A percentile compares a stretch with the other conserved stretches of the same genome.
phyloP scores from a whole-genome alignment of 2,888 invertebrate genomes.

The Lycia hirtaria region DNA sequence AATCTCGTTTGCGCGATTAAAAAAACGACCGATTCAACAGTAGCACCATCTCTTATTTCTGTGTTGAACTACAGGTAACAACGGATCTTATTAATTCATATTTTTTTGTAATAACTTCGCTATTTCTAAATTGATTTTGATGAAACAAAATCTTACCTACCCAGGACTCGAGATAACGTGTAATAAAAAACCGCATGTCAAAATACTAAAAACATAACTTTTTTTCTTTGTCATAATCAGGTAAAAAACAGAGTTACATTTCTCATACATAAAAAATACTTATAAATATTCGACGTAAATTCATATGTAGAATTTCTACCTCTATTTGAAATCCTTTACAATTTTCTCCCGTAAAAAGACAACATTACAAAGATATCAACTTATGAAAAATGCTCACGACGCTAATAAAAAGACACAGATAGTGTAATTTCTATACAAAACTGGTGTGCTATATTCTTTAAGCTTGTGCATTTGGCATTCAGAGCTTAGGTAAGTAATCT shows the following conservation, averaged over 20 bases:
- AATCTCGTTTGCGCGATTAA: too few species aligned
- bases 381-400: slow-evolving; percentile 6
- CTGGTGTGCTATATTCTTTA: slow-evolving; percentile 5
- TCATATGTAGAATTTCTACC: not conserved
- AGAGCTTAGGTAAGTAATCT: slow-evolving; percentile 27
- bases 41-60: too few species aligned
- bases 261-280: not conserved
- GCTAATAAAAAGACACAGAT: slow-evolving; percentile 3
- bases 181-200: too few species aligned
- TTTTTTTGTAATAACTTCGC: too few species aligned
- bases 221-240: not conserved
- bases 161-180: too few species aligned
- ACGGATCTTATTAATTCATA: too few species aligned
- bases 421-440: slow-evolving; percentile 4
- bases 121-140: too few species aligned
- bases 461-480: slow-evolving; percentile 17
- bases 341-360: not conserved
- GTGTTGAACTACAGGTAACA: too few species aligned
- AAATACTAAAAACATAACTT: too few species aligned
- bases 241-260: not conserved
- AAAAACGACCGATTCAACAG: too few species aligned
- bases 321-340: not conserved
- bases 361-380: slow-evolving; percentile 2
- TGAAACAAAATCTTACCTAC: too few species aligned
- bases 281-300: not conserved